These are phyloP conservation scores for Xylota sylvarum DNA, from an alignment of 2,888 invertebrate species.

Conservation along the genomic window DNA sequence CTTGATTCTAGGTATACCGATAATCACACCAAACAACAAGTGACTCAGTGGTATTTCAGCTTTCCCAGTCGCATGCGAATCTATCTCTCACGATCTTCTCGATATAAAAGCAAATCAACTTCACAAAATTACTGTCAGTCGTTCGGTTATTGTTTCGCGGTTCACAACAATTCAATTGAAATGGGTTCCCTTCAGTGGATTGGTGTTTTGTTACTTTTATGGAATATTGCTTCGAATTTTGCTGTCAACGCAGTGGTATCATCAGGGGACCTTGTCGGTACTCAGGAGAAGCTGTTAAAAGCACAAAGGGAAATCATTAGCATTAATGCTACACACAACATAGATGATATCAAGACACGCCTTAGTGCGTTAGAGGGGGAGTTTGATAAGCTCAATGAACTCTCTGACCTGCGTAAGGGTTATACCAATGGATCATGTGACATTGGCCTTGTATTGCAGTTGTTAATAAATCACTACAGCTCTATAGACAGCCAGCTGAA, in stretches of 20 bases:
- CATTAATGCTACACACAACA: neutral
- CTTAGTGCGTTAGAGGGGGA: neutral
- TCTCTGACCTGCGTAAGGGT: neutral
- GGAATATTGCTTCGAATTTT: neutral
- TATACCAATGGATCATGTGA: constrained; percentile 4
- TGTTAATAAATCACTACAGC: neutral
- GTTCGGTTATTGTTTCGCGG: neutral
- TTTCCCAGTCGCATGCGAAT: neutral
- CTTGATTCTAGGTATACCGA: neutral
- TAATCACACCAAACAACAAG: neutral
- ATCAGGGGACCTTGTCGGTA: neutral
- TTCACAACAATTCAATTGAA: neutral
- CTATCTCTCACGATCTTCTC: neutral
- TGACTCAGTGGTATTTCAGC: constrained; percentile 11
- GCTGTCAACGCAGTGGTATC: neutral
- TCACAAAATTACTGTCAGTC: neutral
- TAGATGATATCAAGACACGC: constrained; percentile 17
- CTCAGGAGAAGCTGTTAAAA: neutral
- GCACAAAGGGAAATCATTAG: neutral
- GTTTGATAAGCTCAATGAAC: neutral
- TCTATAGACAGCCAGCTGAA: constrained; percentile 11
- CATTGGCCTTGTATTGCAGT: neutral
- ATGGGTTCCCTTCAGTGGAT: neutral
- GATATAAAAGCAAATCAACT: neutral
- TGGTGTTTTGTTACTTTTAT: neutral